Conservation (phyloP, 2,797 vertebrate genomes). For the Alca torda region DNA sequence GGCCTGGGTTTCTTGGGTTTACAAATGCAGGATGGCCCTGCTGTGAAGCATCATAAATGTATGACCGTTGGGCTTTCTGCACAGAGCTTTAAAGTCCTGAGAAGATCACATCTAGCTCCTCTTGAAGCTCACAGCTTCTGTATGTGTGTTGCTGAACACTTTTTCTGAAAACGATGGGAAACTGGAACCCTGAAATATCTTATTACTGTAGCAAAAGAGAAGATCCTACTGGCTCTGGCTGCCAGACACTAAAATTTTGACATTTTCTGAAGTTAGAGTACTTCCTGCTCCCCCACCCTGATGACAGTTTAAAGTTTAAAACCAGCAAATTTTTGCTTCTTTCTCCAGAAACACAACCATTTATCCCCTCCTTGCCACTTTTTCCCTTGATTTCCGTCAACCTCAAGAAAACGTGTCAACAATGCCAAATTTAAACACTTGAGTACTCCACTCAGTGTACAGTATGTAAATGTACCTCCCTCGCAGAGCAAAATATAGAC, state of each 20-base stretch:
- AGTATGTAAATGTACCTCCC: not conserved
- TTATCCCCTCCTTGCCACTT: not conserved
- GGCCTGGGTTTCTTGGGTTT: not conserved
- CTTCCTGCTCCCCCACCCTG: not conserved
- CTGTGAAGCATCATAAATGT: not conserved
- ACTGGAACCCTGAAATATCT: not conserved
- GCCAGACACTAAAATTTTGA: not conserved
- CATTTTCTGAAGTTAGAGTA: not conserved
- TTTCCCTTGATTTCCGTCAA: not conserved
- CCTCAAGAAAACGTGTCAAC: not conserved
- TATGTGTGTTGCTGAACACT: not conserved
- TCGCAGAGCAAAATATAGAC: not conserved
- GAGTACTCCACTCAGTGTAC: not conserved
- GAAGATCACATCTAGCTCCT: not conserved
- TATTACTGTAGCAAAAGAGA: not conserved
- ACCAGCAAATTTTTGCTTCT: not conserved
- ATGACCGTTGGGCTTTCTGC: not conserved
- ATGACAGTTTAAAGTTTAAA: not conserved
- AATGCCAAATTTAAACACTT: not conserved
- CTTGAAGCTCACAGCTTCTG: not conserved
- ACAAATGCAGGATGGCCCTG: not conserved
- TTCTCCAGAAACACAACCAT: not conserved
- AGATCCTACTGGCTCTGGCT: not conserved
- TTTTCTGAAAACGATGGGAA: not conserved
- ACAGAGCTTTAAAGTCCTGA: not conserved